These are phyloP conservation scores for Desoria tigrina DNA, from an alignment of 2,888 invertebrate species.

Conservation along the genomic window DNA sequence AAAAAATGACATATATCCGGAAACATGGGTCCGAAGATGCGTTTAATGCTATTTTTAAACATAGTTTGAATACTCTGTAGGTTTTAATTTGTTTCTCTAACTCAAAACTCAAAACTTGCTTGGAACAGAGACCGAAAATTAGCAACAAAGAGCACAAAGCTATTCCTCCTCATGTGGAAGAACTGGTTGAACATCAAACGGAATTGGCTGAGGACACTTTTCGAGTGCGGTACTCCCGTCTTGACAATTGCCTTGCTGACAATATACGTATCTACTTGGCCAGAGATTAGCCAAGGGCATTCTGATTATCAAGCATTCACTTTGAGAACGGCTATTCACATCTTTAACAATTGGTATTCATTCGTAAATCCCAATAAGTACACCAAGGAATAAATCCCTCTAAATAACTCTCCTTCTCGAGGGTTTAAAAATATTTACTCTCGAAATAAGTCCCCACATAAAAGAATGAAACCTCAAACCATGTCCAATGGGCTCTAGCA, in stretches of 20 bases:
- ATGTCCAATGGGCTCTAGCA: no score
- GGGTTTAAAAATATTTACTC: no score
- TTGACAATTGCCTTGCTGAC: conserved; percentile 19
- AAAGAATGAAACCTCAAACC: no score
- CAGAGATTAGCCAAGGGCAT: background rate
- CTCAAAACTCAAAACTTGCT: no score
- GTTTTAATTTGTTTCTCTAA: no score
- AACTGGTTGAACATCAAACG: conserved; percentile 25
- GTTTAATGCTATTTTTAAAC: background rate
- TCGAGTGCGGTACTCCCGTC: conserved; percentile 19
- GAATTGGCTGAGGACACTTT: conserved; percentile 25
- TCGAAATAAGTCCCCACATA: no score
- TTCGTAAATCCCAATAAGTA: background rate
- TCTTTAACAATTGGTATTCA: conserved; percentile 2
- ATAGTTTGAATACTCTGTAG: background rate
- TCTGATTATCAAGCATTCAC: background rate
- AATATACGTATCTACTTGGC: conserved; percentile 5
- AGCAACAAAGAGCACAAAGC: conserved; percentile 13
- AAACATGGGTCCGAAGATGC: conserved; percentile 24
- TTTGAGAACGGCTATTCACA: background rate
- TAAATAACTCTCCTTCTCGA: no score
- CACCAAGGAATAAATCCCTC: no score
- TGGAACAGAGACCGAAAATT: conserved; percentile 29
- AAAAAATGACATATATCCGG: conserved; percentile 29
- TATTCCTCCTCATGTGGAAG: conserved; percentile 37